A percentile compares a stretch with the other conserved stretches of the same genome.
Conservation (phyloP, 2,888 invertebrate genomes). For the Scelioninae gen. 1 region DNA sequence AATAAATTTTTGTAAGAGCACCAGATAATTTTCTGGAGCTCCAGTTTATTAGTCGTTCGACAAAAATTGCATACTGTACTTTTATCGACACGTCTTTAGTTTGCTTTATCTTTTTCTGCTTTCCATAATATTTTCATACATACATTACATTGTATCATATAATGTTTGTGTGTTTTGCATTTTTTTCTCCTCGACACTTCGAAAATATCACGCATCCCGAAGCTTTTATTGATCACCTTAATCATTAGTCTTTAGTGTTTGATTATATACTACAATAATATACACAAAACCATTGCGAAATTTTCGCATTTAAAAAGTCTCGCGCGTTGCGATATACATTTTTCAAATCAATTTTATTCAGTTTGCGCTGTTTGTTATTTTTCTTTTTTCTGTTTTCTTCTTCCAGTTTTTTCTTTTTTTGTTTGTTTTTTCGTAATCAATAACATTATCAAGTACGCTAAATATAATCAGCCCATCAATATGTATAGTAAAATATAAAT, state of each 20-base stretch:
- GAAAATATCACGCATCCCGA: conserved; percentile 77
- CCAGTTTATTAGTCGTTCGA: too few species aligned
- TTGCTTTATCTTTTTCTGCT: conserved; percentile 19
- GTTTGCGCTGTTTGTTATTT: conserved; percentile 57
- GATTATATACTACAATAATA: conserved; percentile 83
- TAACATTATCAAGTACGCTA: conserved; percentile 79
- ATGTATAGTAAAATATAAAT: conserved; percentile 82
- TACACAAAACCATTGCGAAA: conserved; percentile 77
- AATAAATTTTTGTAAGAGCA: too few species aligned
- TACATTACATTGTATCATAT: conserved; percentile 62
- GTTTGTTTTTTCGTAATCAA: conserved; percentile 63
- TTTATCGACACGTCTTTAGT: conserved; percentile 13
- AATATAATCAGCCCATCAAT: conserved; percentile 80
- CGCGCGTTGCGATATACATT: conserved; percentile 22
- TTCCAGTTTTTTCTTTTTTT: conserved; percentile 24
- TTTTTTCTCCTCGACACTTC: conserved; percentile 70
- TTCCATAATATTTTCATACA: conserved; percentile 65
- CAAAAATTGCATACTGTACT: too few species aligned
- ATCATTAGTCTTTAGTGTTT: conserved; percentile 84
- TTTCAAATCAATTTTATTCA: conserved; percentile 26
- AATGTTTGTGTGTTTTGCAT: conserved; percentile 68
- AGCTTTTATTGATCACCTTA: conserved; percentile 80
- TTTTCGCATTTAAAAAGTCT: conserved; percentile 56
- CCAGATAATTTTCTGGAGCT: too few species aligned
- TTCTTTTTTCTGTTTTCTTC: conserved; percentile 33